Base-by-base conservation (phyloP, 2,888 invertebrate genomes). In the Leptothorax acervorum region DNA sequence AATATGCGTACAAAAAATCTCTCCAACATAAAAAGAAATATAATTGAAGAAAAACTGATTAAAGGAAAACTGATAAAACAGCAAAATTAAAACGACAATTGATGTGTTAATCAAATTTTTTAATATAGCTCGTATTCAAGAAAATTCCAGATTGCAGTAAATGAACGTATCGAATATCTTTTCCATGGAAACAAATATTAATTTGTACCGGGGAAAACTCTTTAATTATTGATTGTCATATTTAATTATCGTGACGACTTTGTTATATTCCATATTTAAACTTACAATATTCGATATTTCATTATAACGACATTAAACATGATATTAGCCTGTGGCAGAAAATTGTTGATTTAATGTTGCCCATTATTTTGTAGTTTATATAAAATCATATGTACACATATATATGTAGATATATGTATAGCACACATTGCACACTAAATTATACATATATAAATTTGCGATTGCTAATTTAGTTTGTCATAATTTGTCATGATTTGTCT, bases 381-480 rank as follows among this genome's bases (percentile, higher is more conserved):
- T 39, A n/a, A 8, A 45, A 35, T 45, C 9, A 42, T 18, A 55
- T 28, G 4, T 9, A 4, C 8, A 15, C 9, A 23, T 35, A 23
- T 8, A 45, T 6, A 57, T 4, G 23, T 5, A 31, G 15, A 48
- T 9, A 48, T 12, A 31, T 28, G 48, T 9, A 51, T 23, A 53
- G 39, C 6, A 6, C 31, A 18, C 51, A 42, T 66, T 5, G 23
- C 12, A 9, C 12, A 15, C 68, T 60, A 42, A 65, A 73, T 60
- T 71, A 39, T 15, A 62, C 4, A 35, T 35, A 35, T 5, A 39
- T 76, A 39, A 76, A 79, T 79, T 51, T 71, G 45, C 12, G 9
- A 48, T 28, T 71, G 60, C 39, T 79, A 79, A 79, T 79, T 79
- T 79, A 6, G 12, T 18, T 51, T 60, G 70, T 28, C 42, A 60